Evolutionary conservation across 2,888 invertebrate species (phyloP).

Genomic region (Apodemia duryi): DNA sequence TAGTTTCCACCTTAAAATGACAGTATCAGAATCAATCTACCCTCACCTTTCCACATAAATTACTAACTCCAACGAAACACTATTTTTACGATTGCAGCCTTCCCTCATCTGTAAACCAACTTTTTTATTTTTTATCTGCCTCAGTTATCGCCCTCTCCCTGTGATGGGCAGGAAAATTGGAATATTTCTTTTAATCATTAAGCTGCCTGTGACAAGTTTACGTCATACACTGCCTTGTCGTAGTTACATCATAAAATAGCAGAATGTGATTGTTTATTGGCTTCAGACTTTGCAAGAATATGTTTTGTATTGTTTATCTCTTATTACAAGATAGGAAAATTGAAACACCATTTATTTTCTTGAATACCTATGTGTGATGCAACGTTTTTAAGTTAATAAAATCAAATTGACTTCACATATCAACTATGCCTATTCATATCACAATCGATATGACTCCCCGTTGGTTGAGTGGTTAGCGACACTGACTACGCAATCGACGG

Average conservation of each 20-base stretch:
- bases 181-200: slow-evolving; percentile 1
- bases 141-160: not conserved
- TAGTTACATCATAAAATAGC: not conserved
- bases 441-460: too few species aligned
- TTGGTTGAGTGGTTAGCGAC: too few species aligned
- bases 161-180: not conserved
- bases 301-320: not conserved
- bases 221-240: not conserved
- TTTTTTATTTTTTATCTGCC: not conserved
- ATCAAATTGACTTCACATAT: too few species aligned
- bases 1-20: not conserved
- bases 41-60: not conserved
- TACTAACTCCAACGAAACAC: not conserved
- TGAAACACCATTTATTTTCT: not conserved
- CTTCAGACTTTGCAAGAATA: not conserved
- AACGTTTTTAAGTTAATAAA: too few species aligned
- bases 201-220: slow-evolving; percentile 1
- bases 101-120: not conserved
- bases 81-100: not conserved
- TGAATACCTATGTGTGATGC: too few species aligned
- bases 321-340: not conserved
- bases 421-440: too few species aligned
- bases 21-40: not conserved
- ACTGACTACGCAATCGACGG: too few species aligned
- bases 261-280: not conserved